Conservation (phyloP, 35 echinoderm and acorn worm genomes). For the Holothuria glaberrima region DNA sequence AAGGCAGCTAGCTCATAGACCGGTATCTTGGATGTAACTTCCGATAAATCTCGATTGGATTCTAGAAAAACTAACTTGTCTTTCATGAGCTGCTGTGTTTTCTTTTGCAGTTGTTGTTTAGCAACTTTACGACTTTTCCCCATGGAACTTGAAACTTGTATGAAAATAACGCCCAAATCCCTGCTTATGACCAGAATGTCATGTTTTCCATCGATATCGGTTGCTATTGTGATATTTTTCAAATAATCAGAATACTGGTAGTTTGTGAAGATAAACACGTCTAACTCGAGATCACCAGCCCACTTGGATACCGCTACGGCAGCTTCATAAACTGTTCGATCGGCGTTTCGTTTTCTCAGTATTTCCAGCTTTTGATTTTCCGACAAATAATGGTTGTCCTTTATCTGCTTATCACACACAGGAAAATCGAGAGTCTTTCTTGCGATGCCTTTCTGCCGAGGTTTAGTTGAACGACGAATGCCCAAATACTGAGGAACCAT, state of each 20-base stretch:
- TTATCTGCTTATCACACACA: neutral
- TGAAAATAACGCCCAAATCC: slow-evolving; percentile 10
- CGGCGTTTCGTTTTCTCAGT: neutral
- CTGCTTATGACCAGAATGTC: slow-evolving; percentile 24
- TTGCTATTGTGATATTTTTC: neutral
- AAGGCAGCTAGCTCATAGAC: neutral
- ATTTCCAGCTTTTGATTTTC: neutral
- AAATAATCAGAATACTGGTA: slow-evolving; percentile 15
- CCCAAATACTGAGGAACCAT: no score
- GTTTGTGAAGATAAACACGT: slow-evolving; percentile 16
- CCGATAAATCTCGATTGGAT: slow-evolving; percentile 2
- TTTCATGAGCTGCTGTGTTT: neutral
- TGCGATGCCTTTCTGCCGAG: neutral
- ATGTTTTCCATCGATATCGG: slow-evolving; percentile 7
- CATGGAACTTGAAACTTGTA: slow-evolving; percentile 2
- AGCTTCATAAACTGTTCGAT: neutral
- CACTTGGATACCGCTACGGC: neutral
- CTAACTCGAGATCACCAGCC: neutral
- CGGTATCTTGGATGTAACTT: neutral
- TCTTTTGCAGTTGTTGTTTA: slow-evolving; percentile 14
- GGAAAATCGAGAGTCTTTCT: neutral
- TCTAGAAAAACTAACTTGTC: slow-evolving; percentile 11
- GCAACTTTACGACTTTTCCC: neutral
- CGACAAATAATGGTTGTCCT: neutral
- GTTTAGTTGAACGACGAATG: no score